Evolutionary conservation across 2,797 vertebrate genomes (phyloP).

Genomic region (Schizopygopsis malacanthus): DNA sequence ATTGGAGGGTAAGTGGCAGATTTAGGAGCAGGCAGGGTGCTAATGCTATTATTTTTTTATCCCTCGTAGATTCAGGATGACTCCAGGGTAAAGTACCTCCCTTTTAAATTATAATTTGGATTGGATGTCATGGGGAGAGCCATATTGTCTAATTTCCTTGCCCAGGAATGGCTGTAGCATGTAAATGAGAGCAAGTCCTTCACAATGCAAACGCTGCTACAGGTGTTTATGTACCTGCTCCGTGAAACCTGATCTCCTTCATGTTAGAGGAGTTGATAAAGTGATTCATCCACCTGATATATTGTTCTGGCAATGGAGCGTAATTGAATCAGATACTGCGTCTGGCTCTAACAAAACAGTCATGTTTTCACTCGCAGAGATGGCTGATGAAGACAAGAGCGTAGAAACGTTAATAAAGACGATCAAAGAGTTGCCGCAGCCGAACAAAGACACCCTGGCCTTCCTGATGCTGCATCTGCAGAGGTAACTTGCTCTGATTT

Average conservation of each 20-base stretch:
- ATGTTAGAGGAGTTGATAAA: conserved; percentile 14
- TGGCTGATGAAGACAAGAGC: conserved; percentile 71
- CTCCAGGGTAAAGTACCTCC: conserved; percentile 44
- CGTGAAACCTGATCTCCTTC: neutral
- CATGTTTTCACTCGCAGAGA: conserved; percentile 70
- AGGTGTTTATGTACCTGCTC: conserved; percentile 21
- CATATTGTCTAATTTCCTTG: conserved; percentile 53
- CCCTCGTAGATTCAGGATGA: conserved; percentile 48
- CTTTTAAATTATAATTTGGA: conserved; percentile 59
- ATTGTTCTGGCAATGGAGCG: neutral
- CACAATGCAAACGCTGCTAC: conserved; percentile 11
- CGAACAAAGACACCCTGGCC: conserved; percentile 85
- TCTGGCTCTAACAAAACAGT: neutral
- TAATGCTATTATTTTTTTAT: conserved; percentile 37
- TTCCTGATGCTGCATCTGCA: conserved; percentile 88
- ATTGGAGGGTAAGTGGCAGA: conserved; percentile 51
- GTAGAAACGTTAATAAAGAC: conserved; percentile 67
- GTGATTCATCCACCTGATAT: neutral
- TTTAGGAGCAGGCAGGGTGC: conserved; percentile 48
- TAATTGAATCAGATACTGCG: neutral
- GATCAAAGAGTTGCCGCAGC: conserved; percentile 77
- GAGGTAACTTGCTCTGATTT: conserved; percentile 67
- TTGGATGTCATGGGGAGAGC: conserved; percentile 38
- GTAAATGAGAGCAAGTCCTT: conserved; percentile 48
- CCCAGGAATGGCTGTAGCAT: conserved; percentile 55